A percentile compares a stretch with the other conserved stretches of the same genome.
phyloP scores from a whole-genome alignment of 37 sponge, comb jelly and placozoan genomes.

The Amphimedon queenslandica region DNA sequence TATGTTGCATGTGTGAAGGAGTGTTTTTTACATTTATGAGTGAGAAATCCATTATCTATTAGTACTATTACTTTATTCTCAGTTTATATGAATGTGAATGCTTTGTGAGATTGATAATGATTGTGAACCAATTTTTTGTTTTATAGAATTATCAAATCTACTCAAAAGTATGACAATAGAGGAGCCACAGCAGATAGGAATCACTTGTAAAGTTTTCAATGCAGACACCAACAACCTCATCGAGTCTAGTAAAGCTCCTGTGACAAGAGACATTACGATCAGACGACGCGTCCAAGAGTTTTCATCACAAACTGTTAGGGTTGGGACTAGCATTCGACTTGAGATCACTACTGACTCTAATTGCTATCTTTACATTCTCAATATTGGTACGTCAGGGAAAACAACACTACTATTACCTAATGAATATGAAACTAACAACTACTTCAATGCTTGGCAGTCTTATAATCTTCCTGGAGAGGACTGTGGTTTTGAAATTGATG shows the following conservation, averaged over 20 bases:
- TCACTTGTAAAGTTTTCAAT: slow-evolving; percentile 22
- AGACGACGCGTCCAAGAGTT: slow-evolving; percentile 5
- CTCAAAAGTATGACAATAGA: slow-evolving; percentile 14
- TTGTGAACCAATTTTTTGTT: too few species aligned
- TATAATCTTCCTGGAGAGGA: slow-evolving; percentile 30
- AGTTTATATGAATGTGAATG: too few species aligned
- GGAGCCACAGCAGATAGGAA: slow-evolving; percentile 4
- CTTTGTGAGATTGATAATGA: too few species aligned
- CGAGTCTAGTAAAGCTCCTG: neutral
- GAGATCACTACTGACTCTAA: slow-evolving; percentile 17
- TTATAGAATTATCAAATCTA: neutral
- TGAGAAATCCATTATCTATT: too few species aligned
- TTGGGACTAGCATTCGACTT: slow-evolving; percentile 13
- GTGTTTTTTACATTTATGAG: too few species aligned
- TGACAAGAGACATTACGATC: slow-evolving; percentile 15
- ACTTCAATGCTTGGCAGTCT: slow-evolving; percentile 8
- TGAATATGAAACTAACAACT: slow-evolving; percentile 7
- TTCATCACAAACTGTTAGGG: slow-evolving; percentile 14
- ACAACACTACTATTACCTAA: slow-evolving; percentile 23
- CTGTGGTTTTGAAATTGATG: slow-evolving; percentile 26
- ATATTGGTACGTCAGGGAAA: slow-evolving; percentile 35
- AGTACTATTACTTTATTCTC: too few species aligned
- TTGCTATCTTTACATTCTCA: slow-evolving; percentile 29
- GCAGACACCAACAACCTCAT: slow-evolving; percentile 13
- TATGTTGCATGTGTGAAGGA: too few species aligned